A percentile compares a stretch with the other conserved stretches of the same genome.
phyloP scores from a whole-genome alignment of 2,113 vertebrate genomes.

The human region GRCh38 chr1:156693501-156694000 shows the following conservation, averaged over 20 bases:
- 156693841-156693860: background rate
- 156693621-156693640: no score
- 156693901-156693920: background rate
- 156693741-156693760: background rate
- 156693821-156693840: background rate
- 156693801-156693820: background rate
- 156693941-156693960: background rate
- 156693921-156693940: rapidly evolving
- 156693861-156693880: background rate
- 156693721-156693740: background rate
- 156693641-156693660: background rate
- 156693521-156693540: background rate
- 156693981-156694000: background rate
- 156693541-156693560: background rate
- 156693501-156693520: background rate
- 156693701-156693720: background rate
- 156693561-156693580: background rate
- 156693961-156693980: background rate
- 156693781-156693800: background rate
- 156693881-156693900: background rate
- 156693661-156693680: background rate
- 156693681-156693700: rapidly evolving
- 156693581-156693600: no score
- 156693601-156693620: background rate
- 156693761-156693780: background rate